Base-by-base conservation (phyloP, 1,140 invertebrate species). In the Drosophila saltans region DNA sequence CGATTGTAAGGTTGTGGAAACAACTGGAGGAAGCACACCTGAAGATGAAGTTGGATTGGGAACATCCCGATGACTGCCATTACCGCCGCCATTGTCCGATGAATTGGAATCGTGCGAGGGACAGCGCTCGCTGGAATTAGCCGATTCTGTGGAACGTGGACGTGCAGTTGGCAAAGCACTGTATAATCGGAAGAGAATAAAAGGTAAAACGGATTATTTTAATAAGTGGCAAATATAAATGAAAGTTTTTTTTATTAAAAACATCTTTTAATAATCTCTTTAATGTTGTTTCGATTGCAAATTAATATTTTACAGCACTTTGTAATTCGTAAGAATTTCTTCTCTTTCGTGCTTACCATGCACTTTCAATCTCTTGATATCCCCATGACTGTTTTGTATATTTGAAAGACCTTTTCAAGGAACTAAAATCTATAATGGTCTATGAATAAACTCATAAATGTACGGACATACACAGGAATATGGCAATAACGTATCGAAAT, bases 71-170 rank as follows among this genome's bases (percentile, higher is more conserved):
- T 83, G 80, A 4, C 78, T 68, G 39, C 56, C 41, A 30, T 26
- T 61, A 21, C 93, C 73, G 75, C 93, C 91, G 78, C 94, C 90
- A 45, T 91, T 91, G 52, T 91, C 91, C 24, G 96, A 94, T 91
- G 95, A 95, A 75, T 95, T 94, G 41, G 95, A 95, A 90, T 96
- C 95, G 83, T 94, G 94, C 60, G 95, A 95, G 41, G 95, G 94
- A 89, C 95, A 95, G 48, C 95, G 93, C 67, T 94, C 94, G 81
- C 95, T 95, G 67, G 94, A 94, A 76, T 96, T 94, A 4, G 91
- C 91, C 69, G 96, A 97, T 91, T 97, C 96, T 82, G 96, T 94
- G 68, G 96, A 97, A 73, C 96, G 94, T 92, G 96, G 96, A 91
- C 96, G 94, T 73, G 96, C 96, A 93, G 95, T 96, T 92, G 94